Base-by-base conservation (phyloP, 2,797 vertebrate genomes). In the Hyperoplus immaculatus region DNA sequence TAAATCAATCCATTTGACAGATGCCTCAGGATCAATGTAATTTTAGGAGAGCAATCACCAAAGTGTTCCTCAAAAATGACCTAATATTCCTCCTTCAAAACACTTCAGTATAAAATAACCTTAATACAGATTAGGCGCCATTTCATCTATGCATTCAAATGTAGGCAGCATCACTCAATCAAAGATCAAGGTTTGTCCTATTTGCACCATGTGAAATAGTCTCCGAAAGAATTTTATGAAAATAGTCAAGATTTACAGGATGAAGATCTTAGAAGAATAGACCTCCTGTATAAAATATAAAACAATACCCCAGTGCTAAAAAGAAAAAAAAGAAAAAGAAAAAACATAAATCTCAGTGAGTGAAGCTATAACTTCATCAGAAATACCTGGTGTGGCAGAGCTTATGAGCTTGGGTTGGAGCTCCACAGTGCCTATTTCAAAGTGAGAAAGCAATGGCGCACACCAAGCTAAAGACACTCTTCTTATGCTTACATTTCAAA, bases 401-500 rank as follows among this genome's bases (percentile, higher is more conserved):
- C 72, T 81, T 75, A 70, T 65, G 70, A 83, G 88, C 90, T 88
- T 78, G 79, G 75, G 77, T 38, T 68, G 77, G 65, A 88, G 88
- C 83, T 80, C 83, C 80, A 73, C 83, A 77, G 78, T 77, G 90
- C 91, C 80, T 45, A 83, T 82, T 83, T 86, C 64, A 86, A 91
- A 92, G 89, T 79, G 69, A 93, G 78, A 89, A 91, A 93, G 88
- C 90, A 80, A 90, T 74, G 73, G 91, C 90, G 91, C 92, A 92
- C 89, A 91, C 92, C 92, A 90, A 86, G 87, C 87, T 91, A 94
- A 95, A 95, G 93, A 87, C 95, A 96, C 95, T 95, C 94, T 95
- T 94, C 95, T 86, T 82, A 96, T 95, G 97, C 96, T 96, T 96
- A 96, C 96, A 97, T 97, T 96, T 97, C 95, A 93, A 97, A 98